Percentiles rank a stretch among this genome's conserved stretches.
These are phyloP conservation scores for Hippocampus barbouri DNA, from an alignment of 2,113 vertebrate species.

Conservation along the genomic window DNA sequence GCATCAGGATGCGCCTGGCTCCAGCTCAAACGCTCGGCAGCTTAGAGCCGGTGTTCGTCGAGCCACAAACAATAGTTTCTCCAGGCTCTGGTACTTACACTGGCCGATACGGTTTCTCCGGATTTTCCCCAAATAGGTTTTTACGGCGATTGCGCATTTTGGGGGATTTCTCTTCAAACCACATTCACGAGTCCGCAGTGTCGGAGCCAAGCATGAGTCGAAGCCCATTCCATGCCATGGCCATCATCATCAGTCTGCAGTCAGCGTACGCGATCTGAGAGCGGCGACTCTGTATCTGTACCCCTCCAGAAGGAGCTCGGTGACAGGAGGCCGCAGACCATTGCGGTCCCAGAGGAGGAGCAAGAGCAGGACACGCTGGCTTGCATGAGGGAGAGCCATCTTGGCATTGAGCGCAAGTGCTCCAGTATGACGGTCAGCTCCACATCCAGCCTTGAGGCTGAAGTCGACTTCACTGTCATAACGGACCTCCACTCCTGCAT, in stretches of 20 bases:
- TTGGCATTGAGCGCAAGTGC: constrained; percentile 92
- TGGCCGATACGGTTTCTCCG: neutral
- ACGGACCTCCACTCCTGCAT: constrained; percentile 83
- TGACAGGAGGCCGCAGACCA: constrained; percentile 57
- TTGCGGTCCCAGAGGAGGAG: constrained; percentile 77
- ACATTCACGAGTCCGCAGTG: neutral
- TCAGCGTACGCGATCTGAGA: neutral
- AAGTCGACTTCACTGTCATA: constrained; percentile 90
- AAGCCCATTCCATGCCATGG: constrained; percentile 9
- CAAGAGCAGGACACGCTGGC: constrained; percentile 79
- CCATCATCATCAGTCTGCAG: neutral
- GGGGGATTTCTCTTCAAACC: neutral
- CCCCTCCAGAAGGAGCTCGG: constrained; percentile 62
- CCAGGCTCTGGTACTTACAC: neutral
- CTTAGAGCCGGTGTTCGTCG: too few species aligned
- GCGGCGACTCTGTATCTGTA: constrained; percentile 47
- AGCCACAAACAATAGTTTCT: neutral
- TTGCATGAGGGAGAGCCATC: constrained; percentile 84
- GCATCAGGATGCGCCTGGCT: too few species aligned
- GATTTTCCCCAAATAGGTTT: neutral
- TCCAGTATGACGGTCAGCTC: constrained; percentile 96
- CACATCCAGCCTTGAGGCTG: constrained; percentile 90
- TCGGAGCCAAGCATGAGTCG: neutral
- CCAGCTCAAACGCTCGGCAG: too few species aligned
- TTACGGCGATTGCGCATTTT: neutral